Conservation (phyloP, 2,113 vertebrate genomes). For the Stomatorhinus ivindoensis region DNA sequence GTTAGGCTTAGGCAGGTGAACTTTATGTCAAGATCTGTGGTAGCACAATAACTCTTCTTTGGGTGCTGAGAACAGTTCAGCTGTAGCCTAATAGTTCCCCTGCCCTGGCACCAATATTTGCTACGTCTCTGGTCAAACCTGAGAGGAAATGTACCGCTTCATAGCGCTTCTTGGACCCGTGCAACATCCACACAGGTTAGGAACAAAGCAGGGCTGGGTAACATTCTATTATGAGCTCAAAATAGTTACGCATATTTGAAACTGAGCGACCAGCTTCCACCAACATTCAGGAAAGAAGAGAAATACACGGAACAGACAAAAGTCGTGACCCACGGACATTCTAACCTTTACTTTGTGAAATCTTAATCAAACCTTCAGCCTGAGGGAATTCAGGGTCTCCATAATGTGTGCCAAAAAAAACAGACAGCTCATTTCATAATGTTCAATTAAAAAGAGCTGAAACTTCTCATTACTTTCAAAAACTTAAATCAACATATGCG, state of each 20-base stretch:
- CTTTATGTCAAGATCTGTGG: neutral
- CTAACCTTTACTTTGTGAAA: slow-evolving; percentile 14
- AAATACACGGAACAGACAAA: neutral
- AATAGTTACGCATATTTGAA: neutral
- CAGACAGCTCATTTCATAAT: neutral
- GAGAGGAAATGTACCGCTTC: neutral
- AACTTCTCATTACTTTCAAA: neutral
- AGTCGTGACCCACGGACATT: neutral
- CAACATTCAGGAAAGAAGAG: neutral
- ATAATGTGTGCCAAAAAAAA: neutral
- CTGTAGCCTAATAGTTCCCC: neutral
- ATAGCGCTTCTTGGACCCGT: neutral
- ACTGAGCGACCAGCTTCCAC: neutral
- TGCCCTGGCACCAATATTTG: neutral
- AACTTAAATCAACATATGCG: neutral
- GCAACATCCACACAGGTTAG: neutral
- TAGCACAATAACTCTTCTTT: neutral
- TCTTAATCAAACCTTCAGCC: slow-evolving; percentile 13
- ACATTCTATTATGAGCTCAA: neutral
- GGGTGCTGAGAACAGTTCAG: neutral
- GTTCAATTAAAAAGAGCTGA: neutral
- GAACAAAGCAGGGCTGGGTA: neutral
- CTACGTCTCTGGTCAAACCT: neutral
- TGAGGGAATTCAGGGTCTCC: slow-evolving; percentile 21
- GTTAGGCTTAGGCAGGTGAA: neutral